phyloP scores from a whole-genome alignment of 2,888 invertebrate genomes.

The Drosophila paramelanica region DNA sequence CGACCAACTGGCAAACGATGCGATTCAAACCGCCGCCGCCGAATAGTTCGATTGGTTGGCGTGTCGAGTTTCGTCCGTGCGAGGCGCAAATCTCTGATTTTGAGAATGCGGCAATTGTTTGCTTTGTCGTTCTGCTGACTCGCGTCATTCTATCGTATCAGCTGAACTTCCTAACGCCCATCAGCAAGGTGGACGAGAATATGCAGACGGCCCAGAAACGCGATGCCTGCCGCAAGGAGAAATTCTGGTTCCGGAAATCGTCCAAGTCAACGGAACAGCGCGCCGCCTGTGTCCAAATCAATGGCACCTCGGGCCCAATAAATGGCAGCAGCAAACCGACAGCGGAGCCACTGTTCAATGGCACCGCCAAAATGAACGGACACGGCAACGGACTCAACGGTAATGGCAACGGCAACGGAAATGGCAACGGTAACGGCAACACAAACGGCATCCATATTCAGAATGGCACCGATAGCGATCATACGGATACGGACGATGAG shows the following conservation, averaged over 20 bases:
- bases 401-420: constrained; percentile 48
- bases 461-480: constrained; percentile 71
- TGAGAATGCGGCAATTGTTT: constrained; percentile 99
- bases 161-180: constrained; percentile 97
- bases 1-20: constrained; percentile 99
- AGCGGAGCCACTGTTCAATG: constrained; percentile 44
- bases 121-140: constrained; percentile 98
- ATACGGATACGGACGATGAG: constrained; percentile 73
- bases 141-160: constrained; percentile 98
- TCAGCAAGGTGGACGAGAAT: constrained; percentile 98
- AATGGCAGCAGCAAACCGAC: constrained; percentile 44
- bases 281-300: constrained; percentile 50
- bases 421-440: constrained; percentile 19
- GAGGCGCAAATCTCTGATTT: constrained; percentile 99
- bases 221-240: constrained; percentile 92
- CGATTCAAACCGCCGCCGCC: constrained; percentile 99
- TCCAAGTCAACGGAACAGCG: constrained; percentile 85
- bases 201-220: constrained; percentile 97
- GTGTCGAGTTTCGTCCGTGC: constrained; percentile 99
- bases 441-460: constrained; percentile 29
- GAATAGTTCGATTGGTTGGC: constrained; percentile 98
- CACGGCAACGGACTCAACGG: constrained; percentile 51
- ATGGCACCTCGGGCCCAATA: constrained; percentile 34
- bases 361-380: constrained; percentile 55
- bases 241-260: constrained; percentile 97